Percentiles rank a stretch among this genome's conserved stretches.
phyloP scores from a whole-genome alignment of 1,140 invertebrate genomes.

The Lordiphosa mommai region DNA sequence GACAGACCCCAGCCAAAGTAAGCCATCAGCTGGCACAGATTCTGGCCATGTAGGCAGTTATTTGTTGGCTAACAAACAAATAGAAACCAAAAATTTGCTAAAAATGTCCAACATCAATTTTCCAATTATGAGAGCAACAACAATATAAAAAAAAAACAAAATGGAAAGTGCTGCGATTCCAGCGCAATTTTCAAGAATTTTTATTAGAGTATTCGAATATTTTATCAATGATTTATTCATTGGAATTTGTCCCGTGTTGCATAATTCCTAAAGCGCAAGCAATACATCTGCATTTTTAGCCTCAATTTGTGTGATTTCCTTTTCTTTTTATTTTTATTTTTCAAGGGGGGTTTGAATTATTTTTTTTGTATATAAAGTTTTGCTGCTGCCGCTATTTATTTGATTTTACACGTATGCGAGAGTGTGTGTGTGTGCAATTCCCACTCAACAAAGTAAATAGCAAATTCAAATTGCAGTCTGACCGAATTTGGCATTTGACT shows the following conservation, averaged over 20 bases:
- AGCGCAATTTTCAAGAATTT: too few species aligned
- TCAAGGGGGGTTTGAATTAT: too few species aligned
- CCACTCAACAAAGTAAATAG: conserved; percentile 25
- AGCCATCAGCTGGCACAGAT: conserved; percentile 21
- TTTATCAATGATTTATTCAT: conserved; percentile 1
- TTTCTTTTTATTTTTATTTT: not conserved
- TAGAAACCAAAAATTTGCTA: too few species aligned
- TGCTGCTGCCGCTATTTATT: conserved; percentile 1
- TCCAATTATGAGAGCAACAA: not conserved
- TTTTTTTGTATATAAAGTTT: not conserved
- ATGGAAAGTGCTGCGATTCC: too few species aligned
- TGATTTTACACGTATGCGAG: not conserved
- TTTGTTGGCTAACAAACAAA: not conserved
- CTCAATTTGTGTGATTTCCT: conserved; percentile 7
- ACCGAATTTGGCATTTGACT: conserved; percentile 45
- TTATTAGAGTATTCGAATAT: too few species aligned
- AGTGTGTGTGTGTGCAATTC: conserved; percentile 28
- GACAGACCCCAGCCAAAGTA: conserved; percentile 19
- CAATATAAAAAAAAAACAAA: too few species aligned
- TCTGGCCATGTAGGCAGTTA: too few species aligned
- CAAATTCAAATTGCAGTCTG: conserved; percentile 43
- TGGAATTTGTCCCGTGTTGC: conserved; percentile 3
- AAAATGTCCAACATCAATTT: not conserved
- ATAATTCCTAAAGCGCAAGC: conserved; percentile 5
- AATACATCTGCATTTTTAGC: not conserved